Conservation (phyloP, 2,888 invertebrate species). For the Aphodius granarius region DNA sequence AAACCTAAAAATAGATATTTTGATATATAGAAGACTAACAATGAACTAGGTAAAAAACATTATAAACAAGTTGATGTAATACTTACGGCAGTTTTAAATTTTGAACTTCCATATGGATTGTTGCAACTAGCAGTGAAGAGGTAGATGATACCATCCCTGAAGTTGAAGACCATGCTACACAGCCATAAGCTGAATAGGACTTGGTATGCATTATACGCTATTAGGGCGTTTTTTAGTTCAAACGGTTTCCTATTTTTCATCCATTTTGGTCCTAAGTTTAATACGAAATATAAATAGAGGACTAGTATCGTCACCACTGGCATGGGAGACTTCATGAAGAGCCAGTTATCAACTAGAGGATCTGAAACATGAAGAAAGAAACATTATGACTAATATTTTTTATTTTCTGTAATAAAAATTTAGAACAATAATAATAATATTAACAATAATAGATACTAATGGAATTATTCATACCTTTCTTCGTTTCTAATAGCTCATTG, state of each 20-base stretch:
- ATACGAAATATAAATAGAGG: conserved; percentile 71
- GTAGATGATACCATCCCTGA: conserved; percentile 13
- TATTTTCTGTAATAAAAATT: no score
- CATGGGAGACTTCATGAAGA: conserved; percentile 74
- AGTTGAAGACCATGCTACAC: conserved; percentile 19
- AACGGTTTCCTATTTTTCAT: conserved; percentile 76
- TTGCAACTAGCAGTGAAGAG: conserved; percentile 21
- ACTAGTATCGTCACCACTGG: conserved; percentile 68
- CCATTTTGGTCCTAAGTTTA: conserved; percentile 73
- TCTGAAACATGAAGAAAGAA: no score
- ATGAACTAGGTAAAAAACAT: not conserved
- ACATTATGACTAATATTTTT: no score
- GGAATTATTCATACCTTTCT: conserved; percentile 52
- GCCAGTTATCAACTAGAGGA: conserved; percentile 76
- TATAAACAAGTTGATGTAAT: not conserved
- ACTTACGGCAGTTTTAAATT: conserved; percentile 31
- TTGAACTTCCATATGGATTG: conserved; percentile 16
- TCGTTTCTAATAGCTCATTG: conserved; percentile 55
- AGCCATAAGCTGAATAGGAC: conserved; percentile 82
- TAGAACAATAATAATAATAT: no score
- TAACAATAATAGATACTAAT: not conserved
- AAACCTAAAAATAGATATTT: no score
- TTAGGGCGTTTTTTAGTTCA: conserved; percentile 71
- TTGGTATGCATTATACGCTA: conserved; percentile 86
- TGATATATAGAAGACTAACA: not conserved